Evolutionary conservation across 2,888 invertebrate species (phyloP).

Genomic region (Nomada lathburiana): DNA sequence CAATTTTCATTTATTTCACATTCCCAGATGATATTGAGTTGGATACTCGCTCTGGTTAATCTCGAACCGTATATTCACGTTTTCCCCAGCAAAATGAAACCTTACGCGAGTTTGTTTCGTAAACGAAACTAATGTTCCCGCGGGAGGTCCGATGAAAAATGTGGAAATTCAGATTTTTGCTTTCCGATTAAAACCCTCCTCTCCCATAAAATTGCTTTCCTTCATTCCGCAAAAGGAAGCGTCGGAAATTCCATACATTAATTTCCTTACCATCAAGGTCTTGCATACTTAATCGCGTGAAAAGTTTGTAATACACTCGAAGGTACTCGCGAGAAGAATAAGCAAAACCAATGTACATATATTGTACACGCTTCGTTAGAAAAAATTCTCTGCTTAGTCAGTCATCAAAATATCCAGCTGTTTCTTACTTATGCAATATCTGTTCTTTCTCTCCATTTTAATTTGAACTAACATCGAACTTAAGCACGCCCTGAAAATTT

Average conservation of each 20-base stretch:
- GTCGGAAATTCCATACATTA: background rate
- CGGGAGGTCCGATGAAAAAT: background rate
- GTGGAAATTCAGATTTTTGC: background rate
- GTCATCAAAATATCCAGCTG: no score
- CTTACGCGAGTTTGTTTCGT: conserved; percentile 1
- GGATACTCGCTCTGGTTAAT: background rate
- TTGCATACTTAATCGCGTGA: background rate
- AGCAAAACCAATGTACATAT: no score
- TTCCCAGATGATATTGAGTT: no score
- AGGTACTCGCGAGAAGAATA: background rate
- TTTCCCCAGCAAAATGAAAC: background rate
- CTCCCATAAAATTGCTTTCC: background rate
- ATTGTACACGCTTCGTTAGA: no score
- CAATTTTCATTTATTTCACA: background rate
- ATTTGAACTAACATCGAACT: no score
- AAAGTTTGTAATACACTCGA: background rate
- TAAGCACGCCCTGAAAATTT: no score
- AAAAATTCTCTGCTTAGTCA: background rate
- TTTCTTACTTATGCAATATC: no score
- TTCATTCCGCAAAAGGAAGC: background rate
- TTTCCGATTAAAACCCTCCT: conserved; percentile 2
- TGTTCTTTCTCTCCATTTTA: no score
- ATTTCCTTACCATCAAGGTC: background rate
- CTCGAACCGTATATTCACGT: background rate
- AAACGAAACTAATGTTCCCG: conserved; percentile 12